Evolutionary conservation across 2,797 vertebrate species (phyloP), one percentile per base, ranked within the genome.

Genomic region (Gobio occitaniae): DNA sequence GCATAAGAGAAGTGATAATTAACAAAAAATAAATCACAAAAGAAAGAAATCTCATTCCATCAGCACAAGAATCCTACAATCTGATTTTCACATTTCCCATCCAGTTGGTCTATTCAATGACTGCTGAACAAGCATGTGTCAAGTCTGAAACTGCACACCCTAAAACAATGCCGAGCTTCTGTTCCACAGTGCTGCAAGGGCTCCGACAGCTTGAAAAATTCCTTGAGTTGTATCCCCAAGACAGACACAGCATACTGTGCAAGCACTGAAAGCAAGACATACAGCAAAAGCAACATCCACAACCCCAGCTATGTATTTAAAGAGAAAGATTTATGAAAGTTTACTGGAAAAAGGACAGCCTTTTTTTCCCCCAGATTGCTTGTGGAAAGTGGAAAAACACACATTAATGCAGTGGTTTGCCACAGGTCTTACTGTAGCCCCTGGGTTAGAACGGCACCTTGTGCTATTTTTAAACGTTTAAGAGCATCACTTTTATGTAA

Each of bases 91-190:
- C 76, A 71, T 71, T 78, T 84, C 25, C 50, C 38, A 76, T 54
- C 65, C 83, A 78, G 29, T 61, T 36, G 52, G 63, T 44, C 54
- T 56, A 84, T 61, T 78, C 38, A 78, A n/a, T 17, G 52, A 52
- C n/a, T 84, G 83, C 76, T 84, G 83, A 84, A 84, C 84, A 85
- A 72, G 78, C 78, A 85, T 52, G 69, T 61, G 56, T 80, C 84
- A 72, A n/a, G 47, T 29, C 68, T 71, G 76, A 78, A 84, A 59
- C 82, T 10, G 84, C 69, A 85, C 29, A 70, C 29, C n/a, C 59
- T 66, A 63, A 80, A 78, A 84, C 82, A 84, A 78, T 74, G 52
- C 15, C 9, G 36, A 70, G 78, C 76, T 75, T 48, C 78, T 66
- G 32, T 38, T 76, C 10, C 78, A 69, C 70, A 52, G 78, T n/a